phyloP scores from a whole-genome alignment of 1,140 invertebrate species.

The Cydia fagiglandana region DNA sequence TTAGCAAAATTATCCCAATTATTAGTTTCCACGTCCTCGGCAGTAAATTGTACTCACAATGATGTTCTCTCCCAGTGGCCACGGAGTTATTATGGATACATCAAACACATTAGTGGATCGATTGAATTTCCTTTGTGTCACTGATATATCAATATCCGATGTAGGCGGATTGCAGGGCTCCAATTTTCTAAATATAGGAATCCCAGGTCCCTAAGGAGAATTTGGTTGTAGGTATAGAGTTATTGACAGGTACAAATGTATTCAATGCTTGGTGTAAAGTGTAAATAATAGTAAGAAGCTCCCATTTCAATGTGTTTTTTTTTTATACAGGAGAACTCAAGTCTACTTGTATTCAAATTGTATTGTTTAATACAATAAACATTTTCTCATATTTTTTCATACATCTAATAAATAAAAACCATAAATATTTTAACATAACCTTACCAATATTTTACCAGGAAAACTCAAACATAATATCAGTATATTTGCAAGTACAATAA shows the following conservation, averaged over 20 bases:
- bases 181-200: not conserved
- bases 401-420: too few relatives aligned
- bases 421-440: not conserved
- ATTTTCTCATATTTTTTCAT: too few relatives aligned
- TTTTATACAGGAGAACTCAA: too few relatives aligned
- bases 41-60: not conserved
- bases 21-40: not conserved
- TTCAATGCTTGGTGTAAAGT: too few relatives aligned
- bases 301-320: too few relatives aligned
- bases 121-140: not conserved
- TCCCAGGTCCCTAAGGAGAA: not conserved
- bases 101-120: not conserved
- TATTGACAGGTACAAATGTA: too few relatives aligned
- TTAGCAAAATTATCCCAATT: too few relatives aligned
- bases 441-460: slow-evolving; percentile 6
- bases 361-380: too few relatives aligned
- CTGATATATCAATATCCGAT: not conserved
- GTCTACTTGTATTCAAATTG: too few relatives aligned
- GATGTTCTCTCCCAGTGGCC: not conserved
- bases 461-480: not conserved
- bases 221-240: too few relatives aligned
- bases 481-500: not conserved
- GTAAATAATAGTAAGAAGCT: too few relatives aligned
- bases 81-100: not conserved
- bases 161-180: not conserved